Evolutionary conservation across 2,113 vertebrate genomes (phyloP), one percentile per base, ranked within the genome.

Genomic region (Hydrolagus affinis): DNA sequence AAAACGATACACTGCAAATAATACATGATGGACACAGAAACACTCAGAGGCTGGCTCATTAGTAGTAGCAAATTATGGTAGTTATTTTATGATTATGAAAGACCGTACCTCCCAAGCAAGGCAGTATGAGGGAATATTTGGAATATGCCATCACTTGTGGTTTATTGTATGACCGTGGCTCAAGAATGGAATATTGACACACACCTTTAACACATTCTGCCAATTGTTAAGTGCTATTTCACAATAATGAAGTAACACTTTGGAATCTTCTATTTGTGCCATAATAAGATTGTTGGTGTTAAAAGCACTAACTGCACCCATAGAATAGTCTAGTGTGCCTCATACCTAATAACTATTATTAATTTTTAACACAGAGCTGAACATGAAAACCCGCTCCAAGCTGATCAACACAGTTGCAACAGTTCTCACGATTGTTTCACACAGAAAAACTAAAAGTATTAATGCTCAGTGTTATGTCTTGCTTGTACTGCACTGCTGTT

Each of bases 331-430:
- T 83, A 83, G 77, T 28, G 17, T 83, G 25, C 17, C 25, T 83
- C 62, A 30, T 83, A 66, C 64, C 77, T 83, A 64, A 83, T 66
- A 59, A 83, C 59, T 83, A 15, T 25, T 25, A 66, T 83, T 83
- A 25, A 77, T 59, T 60, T 83, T 83, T 64, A 83, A 64, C 59
- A 3, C 25, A 30, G 59, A 25, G 8, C 11, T 78, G 21, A 44
- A 80, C 25, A 15, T 28, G 28, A 83, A 83, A 59, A 83, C 11
- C 77, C 62, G 60, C 59, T 83, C 12, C 15, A 66, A 83, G 11
- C 60, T 66, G 60, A 83, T 66, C 14, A 83, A 4, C 30, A 25
- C 23, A 83, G 10, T 17, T 44, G 6, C 14, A 17, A 19, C 75
- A 77, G 59, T 77, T 59, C 60, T 8, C 56, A 77, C 21, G 21